Evolutionary conservation across 2,797 vertebrate species (phyloP).

Genomic region (Mus spretus): DNA sequence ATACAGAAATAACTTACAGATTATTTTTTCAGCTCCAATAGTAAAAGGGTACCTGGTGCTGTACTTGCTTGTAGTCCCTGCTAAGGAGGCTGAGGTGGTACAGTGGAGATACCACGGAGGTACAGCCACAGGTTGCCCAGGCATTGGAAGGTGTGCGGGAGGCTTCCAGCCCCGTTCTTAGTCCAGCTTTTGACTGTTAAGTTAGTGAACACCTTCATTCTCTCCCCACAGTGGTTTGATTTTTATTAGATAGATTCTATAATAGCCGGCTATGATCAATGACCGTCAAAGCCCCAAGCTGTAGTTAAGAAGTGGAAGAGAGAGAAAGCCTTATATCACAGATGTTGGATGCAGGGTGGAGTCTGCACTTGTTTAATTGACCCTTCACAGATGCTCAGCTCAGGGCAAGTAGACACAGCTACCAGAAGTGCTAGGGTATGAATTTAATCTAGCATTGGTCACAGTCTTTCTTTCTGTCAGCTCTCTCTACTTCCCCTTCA

Average conservation of each 20-base stretch:
- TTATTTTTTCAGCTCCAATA: slow-evolving; percentile 2
- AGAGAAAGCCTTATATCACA: neutral
- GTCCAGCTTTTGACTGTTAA: neutral
- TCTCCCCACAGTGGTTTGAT: neutral
- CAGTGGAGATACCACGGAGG: neutral
- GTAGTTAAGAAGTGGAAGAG: neutral
- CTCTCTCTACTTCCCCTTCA: neutral
- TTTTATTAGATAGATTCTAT: neutral
- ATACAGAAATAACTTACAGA: neutral
- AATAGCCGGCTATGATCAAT: neutral
- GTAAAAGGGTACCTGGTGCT: neutral
- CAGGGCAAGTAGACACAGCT: neutral
- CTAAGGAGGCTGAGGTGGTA: neutral
- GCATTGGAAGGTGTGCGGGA: neutral
- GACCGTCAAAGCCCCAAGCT: neutral
- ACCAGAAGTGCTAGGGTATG: neutral
- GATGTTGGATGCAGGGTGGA: neutral
- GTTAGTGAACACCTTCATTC: neutral
- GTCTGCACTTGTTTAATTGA: neutral
- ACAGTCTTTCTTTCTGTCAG: no score
- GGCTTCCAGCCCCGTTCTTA: neutral
- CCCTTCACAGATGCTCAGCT: neutral
- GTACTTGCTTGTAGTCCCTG: neutral
- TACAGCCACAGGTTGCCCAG: neutral
- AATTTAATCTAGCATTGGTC: neutral